Percentiles rank a stretch among this genome's conserved stretches.
Evolutionary conservation across 1,140 invertebrate genomes (phyloP).

Genomic region (Sycobia sp.): DNA sequence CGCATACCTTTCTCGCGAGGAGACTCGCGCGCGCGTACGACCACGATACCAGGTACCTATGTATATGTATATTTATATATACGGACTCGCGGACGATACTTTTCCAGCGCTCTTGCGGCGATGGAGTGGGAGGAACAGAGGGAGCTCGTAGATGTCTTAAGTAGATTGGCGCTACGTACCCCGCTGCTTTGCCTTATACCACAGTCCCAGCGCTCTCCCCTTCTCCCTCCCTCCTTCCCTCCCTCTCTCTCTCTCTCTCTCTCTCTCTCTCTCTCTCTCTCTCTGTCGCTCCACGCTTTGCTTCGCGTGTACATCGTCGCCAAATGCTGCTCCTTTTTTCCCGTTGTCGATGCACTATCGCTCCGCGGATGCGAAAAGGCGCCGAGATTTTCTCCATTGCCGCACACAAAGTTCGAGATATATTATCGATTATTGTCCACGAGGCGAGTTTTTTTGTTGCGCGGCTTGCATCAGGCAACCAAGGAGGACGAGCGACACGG

Average conservation of each 20-base stretch:
- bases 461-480: too few relatives aligned
- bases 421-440: conserved; percentile 13
- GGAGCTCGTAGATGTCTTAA: conserved; percentile 32
- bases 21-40: conserved; percentile 31
- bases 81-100: conserved; percentile 27
- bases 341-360: too few relatives aligned
- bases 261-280: too few relatives aligned
- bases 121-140: too few relatives aligned
- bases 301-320: too few relatives aligned
- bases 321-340: too few relatives aligned
- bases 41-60: neutral
- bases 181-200: neutral
- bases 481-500: too few relatives aligned
- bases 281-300: too few relatives aligned
- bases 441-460: neutral
- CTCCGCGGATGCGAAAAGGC: too few relatives aligned
- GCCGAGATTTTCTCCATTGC: neutral
- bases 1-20: conserved; percentile 38
- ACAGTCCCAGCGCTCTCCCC: neutral
- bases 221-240: neutral
- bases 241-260: neutral
- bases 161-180: conserved; percentile 24
- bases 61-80: too few relatives aligned
- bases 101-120: conserved; percentile 16
- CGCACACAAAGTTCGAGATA: neutral